A percentile compares a stretch with the other conserved stretches of the same genome.
phyloP scores from a whole-genome alignment of 2,888 invertebrate species.

The Papilio demoleus region DNA sequence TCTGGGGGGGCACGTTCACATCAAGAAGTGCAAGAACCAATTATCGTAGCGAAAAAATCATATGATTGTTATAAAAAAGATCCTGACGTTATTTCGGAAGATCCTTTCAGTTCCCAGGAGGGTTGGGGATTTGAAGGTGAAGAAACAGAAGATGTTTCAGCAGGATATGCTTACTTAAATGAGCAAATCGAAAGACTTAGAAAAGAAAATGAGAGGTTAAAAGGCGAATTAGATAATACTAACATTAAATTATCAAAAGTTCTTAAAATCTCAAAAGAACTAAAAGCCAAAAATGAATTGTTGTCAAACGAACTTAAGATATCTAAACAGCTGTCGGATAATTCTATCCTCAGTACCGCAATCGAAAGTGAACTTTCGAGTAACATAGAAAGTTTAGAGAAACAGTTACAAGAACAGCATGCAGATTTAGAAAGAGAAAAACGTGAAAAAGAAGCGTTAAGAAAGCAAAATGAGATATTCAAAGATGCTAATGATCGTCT shows the following conservation, averaged over 20 bases:
- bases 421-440: slow-evolving; percentile 84
- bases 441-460: slow-evolving; percentile 86
- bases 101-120: slow-evolving; percentile 77
- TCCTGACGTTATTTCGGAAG: slow-evolving; percentile 54
- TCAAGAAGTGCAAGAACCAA: slow-evolving; percentile 58
- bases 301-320: slow-evolving; percentile 81
- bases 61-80: slow-evolving; percentile 78
- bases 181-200: slow-evolving; percentile 84
- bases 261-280: slow-evolving; percentile 92
- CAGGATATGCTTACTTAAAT: slow-evolving; percentile 82
- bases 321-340: slow-evolving; percentile 77
- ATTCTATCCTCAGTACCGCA: slow-evolving; percentile 88
- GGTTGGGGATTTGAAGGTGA: slow-evolving; percentile 75
- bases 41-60: slow-evolving; percentile 80
- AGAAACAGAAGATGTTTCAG: slow-evolving; percentile 61
- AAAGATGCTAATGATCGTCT: slow-evolving; percentile 90
- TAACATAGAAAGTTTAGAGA: slow-evolving; percentile 87
- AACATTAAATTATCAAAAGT: slow-evolving; percentile 90
- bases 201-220: slow-evolving; percentile 81
- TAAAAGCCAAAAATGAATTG: slow-evolving; percentile 87
- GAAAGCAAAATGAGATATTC: slow-evolving; percentile 89
- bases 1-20: slow-evolving; percentile 42
- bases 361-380: slow-evolving; percentile 91
- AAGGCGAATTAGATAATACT: slow-evolving; percentile 85
- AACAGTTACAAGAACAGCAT: slow-evolving; percentile 83